Percentiles rank a stretch among this genome's conserved stretches.
These are phyloP conservation scores for Epinotia bilunana DNA, from an alignment of 2,888 invertebrate species.

Conservation along the genomic window DNA sequence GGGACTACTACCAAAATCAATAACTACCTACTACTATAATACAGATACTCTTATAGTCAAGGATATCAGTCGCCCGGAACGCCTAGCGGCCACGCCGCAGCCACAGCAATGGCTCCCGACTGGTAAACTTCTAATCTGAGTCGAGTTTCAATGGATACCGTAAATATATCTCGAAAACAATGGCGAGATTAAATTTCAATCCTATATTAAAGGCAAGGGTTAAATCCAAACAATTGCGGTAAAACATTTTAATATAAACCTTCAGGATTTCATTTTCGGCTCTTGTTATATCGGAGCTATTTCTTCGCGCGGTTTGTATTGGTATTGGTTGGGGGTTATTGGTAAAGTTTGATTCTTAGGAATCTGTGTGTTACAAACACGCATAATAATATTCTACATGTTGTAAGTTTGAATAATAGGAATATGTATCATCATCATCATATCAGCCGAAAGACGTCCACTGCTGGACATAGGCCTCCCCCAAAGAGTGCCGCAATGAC, in stretches of 20 bases:
- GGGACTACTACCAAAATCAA: too few species aligned
- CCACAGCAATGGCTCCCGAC: constrained; percentile 25
- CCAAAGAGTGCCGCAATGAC: too few species aligned
- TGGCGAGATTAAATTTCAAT: constrained; percentile 42
- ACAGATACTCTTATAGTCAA: not conserved
- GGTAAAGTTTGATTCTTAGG: too few species aligned
- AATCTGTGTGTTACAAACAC: too few species aligned
- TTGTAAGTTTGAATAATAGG: too few species aligned
- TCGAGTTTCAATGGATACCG: constrained; percentile 38
- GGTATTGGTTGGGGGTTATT: too few species aligned
- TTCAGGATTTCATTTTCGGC: constrained; percentile 33
- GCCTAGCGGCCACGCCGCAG: not conserved
- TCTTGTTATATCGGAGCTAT: constrained; percentile 33
- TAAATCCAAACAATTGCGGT: constrained; percentile 43
- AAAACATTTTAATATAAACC: constrained; percentile 43
- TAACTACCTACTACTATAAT: too few species aligned
- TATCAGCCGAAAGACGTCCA: too few species aligned
- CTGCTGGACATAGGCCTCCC: too few species aligned
- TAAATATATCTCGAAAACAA: constrained; percentile 45
- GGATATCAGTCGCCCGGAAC: not conserved
- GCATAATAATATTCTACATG: too few species aligned
- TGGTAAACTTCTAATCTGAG: constrained; percentile 37
- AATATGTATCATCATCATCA: too few species aligned
- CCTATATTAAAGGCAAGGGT: constrained; percentile 43
- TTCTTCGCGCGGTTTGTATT: constrained; percentile 36